Conservation (phyloP, 2,888 invertebrate species). For the Zaprionus lineosus region DNA sequence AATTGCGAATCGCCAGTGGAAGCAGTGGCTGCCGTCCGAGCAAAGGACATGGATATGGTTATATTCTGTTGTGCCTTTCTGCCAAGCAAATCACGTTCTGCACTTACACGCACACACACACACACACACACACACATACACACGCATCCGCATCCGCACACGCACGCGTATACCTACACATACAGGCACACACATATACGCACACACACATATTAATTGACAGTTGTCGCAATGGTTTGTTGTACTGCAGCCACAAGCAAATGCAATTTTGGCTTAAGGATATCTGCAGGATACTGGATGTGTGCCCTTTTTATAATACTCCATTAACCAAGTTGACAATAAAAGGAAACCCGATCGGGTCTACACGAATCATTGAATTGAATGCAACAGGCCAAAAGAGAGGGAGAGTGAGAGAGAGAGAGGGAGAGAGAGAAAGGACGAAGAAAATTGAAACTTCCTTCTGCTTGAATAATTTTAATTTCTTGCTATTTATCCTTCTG, state of each 20-base stretch:
- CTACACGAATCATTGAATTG: no score
- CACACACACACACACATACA: conserved; percentile 4
- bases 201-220: conserved; percentile 20
- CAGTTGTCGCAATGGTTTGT: conserved; percentile 15
- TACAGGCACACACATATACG: conserved; percentile 10
- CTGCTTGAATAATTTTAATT: no score
- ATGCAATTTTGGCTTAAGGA: conserved; percentile 30
- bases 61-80: conserved; percentile 9
- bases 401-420: no score
- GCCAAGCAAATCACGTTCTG: conserved; percentile 46
- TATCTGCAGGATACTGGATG: conserved; percentile 16
- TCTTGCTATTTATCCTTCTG: no score
- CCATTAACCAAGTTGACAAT: no score
- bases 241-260: conserved; percentile 28
- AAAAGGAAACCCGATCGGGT: no score
- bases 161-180: conserved; percentile 10
- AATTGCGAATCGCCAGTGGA: conserved; percentile 52
- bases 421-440: no score
- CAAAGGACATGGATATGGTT: conserved; percentile 11
- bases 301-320: not conserved
- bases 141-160: conserved; percentile 14
- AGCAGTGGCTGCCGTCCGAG: conserved; percentile 9
- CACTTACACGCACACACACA: conserved; percentile 13
- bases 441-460: no score
- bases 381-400: no score